Evolutionary conservation across 2,797 vertebrate genomes (phyloP).

Genomic region (Psittacula echo): DNA sequence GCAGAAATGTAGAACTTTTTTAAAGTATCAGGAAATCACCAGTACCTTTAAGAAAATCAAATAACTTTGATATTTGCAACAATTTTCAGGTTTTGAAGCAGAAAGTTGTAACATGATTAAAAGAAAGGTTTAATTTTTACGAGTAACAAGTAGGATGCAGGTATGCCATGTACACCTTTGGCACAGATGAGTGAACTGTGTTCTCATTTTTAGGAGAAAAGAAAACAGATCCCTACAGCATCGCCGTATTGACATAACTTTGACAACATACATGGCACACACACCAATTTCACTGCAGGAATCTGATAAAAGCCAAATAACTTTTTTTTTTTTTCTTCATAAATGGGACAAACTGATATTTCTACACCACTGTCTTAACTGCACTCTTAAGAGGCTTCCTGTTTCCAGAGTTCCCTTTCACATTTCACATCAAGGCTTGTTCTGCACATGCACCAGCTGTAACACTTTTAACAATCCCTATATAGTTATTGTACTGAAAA

Average conservation of each 20-base stretch:
- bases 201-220: background rate
- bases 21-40: background rate
- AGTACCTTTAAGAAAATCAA: background rate
- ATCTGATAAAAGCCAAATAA: background rate
- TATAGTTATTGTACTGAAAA: background rate
- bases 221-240: background rate
- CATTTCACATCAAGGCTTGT: background rate
- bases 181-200: background rate
- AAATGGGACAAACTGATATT: background rate
- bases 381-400: background rate
- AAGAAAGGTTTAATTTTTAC: background rate
- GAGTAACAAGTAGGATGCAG: background rate
- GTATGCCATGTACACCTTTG: background rate
- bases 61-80: background rate
- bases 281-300: background rate
- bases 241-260: background rate
- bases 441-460: background rate
- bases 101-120: background rate
- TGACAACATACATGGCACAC: accelerated
- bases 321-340: background rate
- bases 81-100: background rate
- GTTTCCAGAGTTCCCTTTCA: background rate
- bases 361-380: background rate
- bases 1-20: background rate
- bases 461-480: background rate